A percentile compares a stretch with the other conserved stretches of the same genome.
Evolutionary conservation across 1,140 invertebrate species (phyloP).

Genomic region (Calliphora vicina): DNA sequence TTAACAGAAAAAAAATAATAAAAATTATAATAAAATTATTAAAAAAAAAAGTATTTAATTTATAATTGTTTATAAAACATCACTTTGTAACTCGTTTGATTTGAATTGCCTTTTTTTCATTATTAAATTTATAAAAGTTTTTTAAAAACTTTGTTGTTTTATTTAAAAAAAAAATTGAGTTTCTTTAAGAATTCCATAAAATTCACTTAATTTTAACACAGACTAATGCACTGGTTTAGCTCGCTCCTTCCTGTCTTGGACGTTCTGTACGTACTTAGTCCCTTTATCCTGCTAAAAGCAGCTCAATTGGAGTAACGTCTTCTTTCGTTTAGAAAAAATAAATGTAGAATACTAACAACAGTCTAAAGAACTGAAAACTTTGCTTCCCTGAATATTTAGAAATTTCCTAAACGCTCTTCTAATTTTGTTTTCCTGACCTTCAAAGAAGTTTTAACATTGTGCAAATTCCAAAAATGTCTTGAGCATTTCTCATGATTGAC

Average conservation of each 20-base stretch:
- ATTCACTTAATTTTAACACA: slow-evolving; percentile 49
- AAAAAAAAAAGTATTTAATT: slow-evolving; percentile 44
- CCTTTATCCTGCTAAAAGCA: no score
- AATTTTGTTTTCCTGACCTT: no score
- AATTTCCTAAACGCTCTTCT: background rate
- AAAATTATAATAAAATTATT: background rate
- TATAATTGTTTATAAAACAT: slow-evolving; percentile 49
- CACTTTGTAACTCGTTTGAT: slow-evolving; percentile 63
- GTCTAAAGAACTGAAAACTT: no score
- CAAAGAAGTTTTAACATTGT: no score
- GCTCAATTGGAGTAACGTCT: no score
- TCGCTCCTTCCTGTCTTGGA: background rate
- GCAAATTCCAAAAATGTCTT: no score
- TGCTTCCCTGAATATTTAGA: background rate
- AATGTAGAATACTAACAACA: no score
- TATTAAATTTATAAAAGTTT: slow-evolving; percentile 35
- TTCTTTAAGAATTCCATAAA: slow-evolving; percentile 26
- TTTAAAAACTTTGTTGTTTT: slow-evolving; percentile 28
- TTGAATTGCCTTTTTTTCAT: slow-evolving; percentile 50
- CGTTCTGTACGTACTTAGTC: no score
- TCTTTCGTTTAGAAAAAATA: no score
- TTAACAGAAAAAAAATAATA: slow-evolving; percentile 4
- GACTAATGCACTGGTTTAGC: slow-evolving; percentile 60
- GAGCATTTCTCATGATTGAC: no score
- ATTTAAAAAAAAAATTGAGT: slow-evolving; percentile 12